phyloP scores from a whole-genome alignment of 2,113 vertebrate species.

The Gnathochromis pfefferi region DNA sequence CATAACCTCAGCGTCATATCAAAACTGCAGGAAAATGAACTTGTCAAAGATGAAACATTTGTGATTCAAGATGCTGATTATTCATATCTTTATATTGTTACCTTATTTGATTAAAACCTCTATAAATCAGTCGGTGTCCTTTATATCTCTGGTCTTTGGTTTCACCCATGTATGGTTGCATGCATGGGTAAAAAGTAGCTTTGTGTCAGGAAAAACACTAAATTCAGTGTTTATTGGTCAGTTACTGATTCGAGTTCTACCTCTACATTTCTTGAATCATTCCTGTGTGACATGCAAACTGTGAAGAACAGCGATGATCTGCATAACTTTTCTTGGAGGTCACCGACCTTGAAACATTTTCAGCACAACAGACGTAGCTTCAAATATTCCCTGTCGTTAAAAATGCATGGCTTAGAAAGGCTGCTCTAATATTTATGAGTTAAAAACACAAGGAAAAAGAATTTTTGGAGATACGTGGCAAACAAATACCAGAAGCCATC shows the following conservation, averaged over 20 bases:
- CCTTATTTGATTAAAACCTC: background rate
- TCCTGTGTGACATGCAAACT: background rate
- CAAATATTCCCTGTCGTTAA: slow-evolving; percentile 37
- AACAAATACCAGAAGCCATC: background rate
- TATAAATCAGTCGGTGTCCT: background rate
- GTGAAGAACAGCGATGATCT: background rate
- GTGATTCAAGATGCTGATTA: background rate
- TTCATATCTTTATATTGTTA: background rate
- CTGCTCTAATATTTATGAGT: slow-evolving; percentile 56
- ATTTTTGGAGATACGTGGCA: background rate
- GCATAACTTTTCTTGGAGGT: background rate
- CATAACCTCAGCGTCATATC: background rate
- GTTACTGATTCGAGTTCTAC: background rate
- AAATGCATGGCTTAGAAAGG: slow-evolving; percentile 56
- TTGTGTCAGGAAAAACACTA: background rate
- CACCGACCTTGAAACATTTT: slow-evolving; percentile 1
- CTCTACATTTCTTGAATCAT: background rate
- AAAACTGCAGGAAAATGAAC: background rate
- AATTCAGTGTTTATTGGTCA: background rate
- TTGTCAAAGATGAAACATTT: background rate
- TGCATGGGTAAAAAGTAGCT: background rate
- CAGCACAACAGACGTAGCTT: background rate
- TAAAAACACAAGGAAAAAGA: slow-evolving; percentile 10
- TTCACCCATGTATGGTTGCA: background rate
- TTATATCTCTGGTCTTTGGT: background rate